These are phyloP conservation scores for Bugulina stolonifera DNA, from an alignment of 2,888 invertebrate genomes.

Conservation along the genomic window DNA sequence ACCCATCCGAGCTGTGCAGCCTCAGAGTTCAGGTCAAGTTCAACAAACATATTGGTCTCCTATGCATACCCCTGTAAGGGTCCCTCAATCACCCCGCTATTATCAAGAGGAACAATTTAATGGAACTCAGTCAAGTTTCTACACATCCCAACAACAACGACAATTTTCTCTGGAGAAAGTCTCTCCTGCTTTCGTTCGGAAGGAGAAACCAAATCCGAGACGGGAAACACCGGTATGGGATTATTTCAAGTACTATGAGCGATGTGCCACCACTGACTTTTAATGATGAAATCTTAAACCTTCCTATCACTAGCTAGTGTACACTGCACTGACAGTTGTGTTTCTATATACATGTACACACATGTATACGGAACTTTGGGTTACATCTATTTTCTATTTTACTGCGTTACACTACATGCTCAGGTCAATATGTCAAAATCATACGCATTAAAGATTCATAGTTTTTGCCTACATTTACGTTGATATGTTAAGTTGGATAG, in stretches of 20 bases:
- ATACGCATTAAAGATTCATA: too few species aligned
- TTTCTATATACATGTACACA: too few species aligned
- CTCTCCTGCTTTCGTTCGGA: neutral
- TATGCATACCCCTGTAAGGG: too few species aligned
- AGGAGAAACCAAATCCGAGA: neutral
- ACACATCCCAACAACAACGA: neutral
- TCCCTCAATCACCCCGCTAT: too few species aligned
- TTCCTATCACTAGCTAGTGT: neutral
- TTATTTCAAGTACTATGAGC: constrained; percentile 8
- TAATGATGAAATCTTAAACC: neutral
- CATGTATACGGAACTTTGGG: neutral
- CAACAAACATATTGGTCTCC: constrained; percentile 11
- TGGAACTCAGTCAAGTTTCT: too few species aligned
- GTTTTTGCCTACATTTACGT: too few species aligned
- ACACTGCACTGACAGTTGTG: too few species aligned
- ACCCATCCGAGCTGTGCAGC: neutral
- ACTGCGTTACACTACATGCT: too few species aligned
- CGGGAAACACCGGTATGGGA: constrained; percentile 2
- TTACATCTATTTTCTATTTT: neutral
- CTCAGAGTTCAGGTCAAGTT: neutral
- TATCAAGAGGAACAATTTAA: too few species aligned
- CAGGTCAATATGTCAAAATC: too few species aligned
- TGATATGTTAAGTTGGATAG: too few species aligned
- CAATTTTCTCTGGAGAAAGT: neutral
- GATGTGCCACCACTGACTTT: neutral